These are phyloP conservation scores for Physeter macrocephalus DNA, from an alignment of 2,113 vertebrate species.

Conservation along the genomic window DNA sequence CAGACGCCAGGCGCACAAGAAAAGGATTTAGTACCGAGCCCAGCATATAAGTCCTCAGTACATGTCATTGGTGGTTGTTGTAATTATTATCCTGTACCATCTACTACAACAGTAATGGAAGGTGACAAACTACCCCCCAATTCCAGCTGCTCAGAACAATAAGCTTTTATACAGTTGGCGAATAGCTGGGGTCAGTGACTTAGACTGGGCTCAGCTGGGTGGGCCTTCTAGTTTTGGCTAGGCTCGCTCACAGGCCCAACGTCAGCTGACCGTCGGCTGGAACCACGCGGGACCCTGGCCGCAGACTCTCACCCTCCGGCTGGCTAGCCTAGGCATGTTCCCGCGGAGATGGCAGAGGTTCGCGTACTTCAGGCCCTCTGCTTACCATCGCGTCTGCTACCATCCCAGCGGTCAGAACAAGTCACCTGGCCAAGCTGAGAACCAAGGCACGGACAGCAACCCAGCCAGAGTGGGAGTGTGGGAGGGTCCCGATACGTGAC, in stretches of 20 bases:
- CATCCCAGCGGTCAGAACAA: not conserved
- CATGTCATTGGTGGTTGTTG: fast-evolving
- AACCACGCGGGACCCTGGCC: fast-evolving
- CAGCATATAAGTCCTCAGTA: not conserved
- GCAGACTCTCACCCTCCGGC: not conserved
- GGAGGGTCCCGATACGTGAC: not conserved
- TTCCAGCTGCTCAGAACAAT: not conserved
- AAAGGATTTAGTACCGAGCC: not conserved
- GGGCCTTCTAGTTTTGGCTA: not conserved
- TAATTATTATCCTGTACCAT: not conserved
- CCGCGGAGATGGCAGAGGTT: not conserved
- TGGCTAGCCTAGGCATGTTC: no score
- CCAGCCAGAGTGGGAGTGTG: no score
- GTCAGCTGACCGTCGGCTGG: not conserved
- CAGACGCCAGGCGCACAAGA: fast-evolving
- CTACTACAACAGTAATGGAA: fast-evolving
- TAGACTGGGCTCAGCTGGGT: not conserved
- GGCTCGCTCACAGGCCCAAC: not conserved
- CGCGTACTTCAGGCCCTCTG: not conserved
- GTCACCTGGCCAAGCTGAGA: not conserved
- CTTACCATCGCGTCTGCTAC: fast-evolving
- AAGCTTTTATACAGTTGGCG: not conserved
- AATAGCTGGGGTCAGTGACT: fast-evolving
- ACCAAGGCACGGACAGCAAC: not conserved
- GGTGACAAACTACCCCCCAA: not conserved